Conservation (phyloP, 2,113 vertebrate genomes). For the Chlamydotis undulata region DNA sequence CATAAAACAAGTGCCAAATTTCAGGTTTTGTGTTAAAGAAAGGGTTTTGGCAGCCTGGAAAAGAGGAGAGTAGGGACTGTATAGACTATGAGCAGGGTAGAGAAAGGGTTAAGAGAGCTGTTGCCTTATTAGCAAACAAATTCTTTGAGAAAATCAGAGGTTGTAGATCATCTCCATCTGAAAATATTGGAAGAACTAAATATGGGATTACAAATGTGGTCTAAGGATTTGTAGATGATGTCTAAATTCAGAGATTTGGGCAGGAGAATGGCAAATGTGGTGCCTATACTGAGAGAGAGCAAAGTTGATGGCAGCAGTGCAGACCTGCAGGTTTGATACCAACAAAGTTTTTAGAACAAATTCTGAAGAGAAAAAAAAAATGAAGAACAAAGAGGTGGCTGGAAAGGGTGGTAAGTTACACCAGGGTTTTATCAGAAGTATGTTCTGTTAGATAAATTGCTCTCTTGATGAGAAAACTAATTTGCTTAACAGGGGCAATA, state of each 20-base stretch:
- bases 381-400: background rate
- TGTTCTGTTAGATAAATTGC: background rate
- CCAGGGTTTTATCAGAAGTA: background rate
- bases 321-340: background rate
- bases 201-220: background rate
- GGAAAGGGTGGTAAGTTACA: background rate
- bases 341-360: background rate
- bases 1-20: background rate
- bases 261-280: background rate
- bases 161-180: background rate
- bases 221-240: background rate
- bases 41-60: background rate
- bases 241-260: background rate
- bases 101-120: background rate
- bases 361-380: background rate
- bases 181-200: background rate
- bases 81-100: background rate
- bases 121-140: background rate
- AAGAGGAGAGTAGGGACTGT: background rate
- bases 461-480: background rate
- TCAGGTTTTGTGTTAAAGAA: background rate
- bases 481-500: background rate
- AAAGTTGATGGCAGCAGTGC: background rate
- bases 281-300: background rate
- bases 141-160: background rate